Conservation (phyloP, 2,113 vertebrate genomes). For the Telmatochromis sp. region DNA sequence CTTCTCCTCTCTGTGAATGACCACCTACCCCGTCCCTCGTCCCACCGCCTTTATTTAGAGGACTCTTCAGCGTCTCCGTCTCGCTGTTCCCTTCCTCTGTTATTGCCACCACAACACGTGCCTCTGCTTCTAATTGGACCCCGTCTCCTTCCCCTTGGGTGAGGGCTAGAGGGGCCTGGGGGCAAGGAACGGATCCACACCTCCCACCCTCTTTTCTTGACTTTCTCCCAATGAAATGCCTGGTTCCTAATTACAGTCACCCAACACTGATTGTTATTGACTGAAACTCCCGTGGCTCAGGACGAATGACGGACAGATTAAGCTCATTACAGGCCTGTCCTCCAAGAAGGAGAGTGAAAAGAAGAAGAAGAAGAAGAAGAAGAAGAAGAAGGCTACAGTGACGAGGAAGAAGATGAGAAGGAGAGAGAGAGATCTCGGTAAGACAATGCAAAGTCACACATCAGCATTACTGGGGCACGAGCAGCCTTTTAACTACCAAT, state of each 20-base stretch:
- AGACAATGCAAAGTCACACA: constrained; percentile 45
- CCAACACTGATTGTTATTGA: constrained; percentile 82
- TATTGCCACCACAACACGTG: constrained; percentile 64
- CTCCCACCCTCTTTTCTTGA: constrained; percentile 37
- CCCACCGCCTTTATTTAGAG: constrained; percentile 62
- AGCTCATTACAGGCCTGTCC: constrained; percentile 73
- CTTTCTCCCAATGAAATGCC: constrained; percentile 73
- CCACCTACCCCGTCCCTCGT: constrained; percentile 49
- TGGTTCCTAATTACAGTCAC: constrained; percentile 79
- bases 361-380: neutral
- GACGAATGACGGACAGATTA: constrained; percentile 75
- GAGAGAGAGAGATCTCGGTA: neutral
- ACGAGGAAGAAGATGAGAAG: neutral
- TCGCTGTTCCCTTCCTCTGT: constrained; percentile 14
- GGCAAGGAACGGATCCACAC: constrained; percentile 34
- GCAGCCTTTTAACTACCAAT: neutral
- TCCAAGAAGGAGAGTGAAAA: constrained; percentile 41
- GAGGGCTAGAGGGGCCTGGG: constrained; percentile 11
- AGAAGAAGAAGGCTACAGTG: neutral
- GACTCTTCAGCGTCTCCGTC: constrained; percentile 37
- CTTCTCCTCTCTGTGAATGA: constrained; percentile 59
- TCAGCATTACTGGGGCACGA: neutral
- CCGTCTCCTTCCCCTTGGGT: constrained; percentile 23
- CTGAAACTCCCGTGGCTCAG: constrained; percentile 71
- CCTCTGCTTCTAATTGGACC: constrained; percentile 73